Conservation (phyloP, 2,888 invertebrate genomes). For the Euzophera pinguis region DNA sequence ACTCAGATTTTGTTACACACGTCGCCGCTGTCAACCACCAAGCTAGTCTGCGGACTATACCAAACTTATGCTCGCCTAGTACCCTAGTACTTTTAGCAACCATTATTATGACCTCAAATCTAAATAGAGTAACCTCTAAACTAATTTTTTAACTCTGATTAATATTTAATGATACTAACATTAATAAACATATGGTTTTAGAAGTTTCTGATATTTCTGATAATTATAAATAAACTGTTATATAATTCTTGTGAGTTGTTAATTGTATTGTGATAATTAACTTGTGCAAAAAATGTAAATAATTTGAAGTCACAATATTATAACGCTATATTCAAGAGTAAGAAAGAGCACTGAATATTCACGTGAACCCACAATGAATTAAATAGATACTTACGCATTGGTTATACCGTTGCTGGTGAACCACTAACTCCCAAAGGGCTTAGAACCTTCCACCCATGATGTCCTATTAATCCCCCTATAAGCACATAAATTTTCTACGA, state of each 20-base stretch:
- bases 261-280: too few relatives aligned
- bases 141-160: too few relatives aligned
- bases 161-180: too few relatives aligned
- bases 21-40: slow-evolving; percentile 70
- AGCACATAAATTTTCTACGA: slow-evolving; percentile 69
- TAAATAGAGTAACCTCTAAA: too few relatives aligned
- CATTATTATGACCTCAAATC: slow-evolving; percentile 56
- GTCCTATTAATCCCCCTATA: slow-evolving; percentile 32
- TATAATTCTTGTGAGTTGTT: too few relatives aligned
- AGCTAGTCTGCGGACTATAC: slow-evolving; percentile 74
- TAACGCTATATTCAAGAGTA: slow-evolving; percentile 57
- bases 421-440: slow-evolving; percentile 47
- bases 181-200: too few relatives aligned
- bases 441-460: slow-evolving; percentile 55
- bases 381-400: slow-evolving; percentile 57
- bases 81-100: slow-evolving; percentile 63
- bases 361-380: slow-evolving; percentile 69
- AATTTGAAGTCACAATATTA: slow-evolving; percentile 52
- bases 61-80: slow-evolving; percentile 73
- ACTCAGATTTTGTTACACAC: slow-evolving; percentile 63
- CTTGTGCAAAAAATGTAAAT: too few relatives aligned
- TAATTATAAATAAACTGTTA: too few relatives aligned
- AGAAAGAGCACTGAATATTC: slow-evolving; percentile 45
- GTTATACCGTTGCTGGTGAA: slow-evolving; percentile 42
- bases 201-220: too few relatives aligned